Evolutionary conservation across 2,797 vertebrate genomes (phyloP).

Genomic region (Odontamblyopus lacepedii): DNA sequence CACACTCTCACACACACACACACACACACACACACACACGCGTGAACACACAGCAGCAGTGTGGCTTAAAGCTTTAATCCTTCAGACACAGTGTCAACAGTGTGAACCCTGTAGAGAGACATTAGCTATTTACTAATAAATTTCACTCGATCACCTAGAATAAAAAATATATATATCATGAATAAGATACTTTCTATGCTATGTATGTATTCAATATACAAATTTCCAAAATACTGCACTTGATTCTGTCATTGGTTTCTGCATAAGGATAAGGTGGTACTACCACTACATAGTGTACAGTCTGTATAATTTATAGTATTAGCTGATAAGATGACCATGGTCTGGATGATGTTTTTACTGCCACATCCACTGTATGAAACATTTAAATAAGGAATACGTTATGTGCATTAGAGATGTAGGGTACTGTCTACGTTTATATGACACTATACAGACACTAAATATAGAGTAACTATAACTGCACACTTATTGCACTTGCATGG

Average conservation of each 20-base stretch:
- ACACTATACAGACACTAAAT: not conserved
- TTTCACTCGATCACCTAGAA: not conserved
- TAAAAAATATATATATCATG: not conserved
- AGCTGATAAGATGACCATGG: not conserved
- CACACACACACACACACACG: not conserved
- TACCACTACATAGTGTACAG: not conserved
- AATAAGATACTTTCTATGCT: not conserved
- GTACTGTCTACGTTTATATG: not conserved
- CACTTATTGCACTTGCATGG: not conserved
- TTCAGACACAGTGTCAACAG: not conserved
- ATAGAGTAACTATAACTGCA: not conserved
- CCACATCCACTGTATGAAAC: not conserved
- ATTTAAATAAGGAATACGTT: not conserved
- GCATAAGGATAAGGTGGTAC: not conserved
- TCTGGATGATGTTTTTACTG: not conserved
- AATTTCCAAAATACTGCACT: not conserved
- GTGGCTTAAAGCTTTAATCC: conserved; percentile 35
- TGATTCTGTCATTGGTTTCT: not conserved
- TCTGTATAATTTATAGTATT: not conserved
- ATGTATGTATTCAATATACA: not conserved
- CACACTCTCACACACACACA: not conserved
- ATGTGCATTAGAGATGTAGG: not conserved
- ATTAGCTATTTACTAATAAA: not conserved
- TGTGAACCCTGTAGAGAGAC: not conserved
- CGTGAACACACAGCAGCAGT: not conserved